Conservation (phyloP, 2,888 invertebrate species). For the Operophtera brumata region DNA sequence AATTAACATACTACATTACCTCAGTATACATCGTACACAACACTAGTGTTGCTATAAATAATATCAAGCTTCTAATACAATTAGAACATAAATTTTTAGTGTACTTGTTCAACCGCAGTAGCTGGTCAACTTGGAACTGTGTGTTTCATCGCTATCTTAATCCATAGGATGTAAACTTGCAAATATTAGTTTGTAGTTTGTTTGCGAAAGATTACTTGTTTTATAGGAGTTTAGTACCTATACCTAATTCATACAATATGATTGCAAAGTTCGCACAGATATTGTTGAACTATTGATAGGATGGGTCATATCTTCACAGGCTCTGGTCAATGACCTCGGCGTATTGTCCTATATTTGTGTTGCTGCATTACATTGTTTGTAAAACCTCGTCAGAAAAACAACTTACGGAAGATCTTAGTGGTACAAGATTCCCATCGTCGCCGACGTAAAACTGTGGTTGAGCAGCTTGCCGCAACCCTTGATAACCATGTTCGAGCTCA, state of each 20-base stretch:
- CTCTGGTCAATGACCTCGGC: constrained; percentile 17
- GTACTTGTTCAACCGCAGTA: constrained; percentile 8
- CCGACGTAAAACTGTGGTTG: constrained; percentile 87
- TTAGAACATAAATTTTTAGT: constrained; percentile 34
- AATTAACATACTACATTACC: constrained; percentile 69
- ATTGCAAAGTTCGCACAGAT: not conserved
- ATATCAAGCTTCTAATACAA: constrained; percentile 38
- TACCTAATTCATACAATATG: no score
- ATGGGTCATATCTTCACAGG: constrained; percentile 12
- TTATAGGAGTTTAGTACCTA: constrained; percentile 8
- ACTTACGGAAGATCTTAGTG: constrained; percentile 82
- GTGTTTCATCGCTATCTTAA: constrained; percentile 16
- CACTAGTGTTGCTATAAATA: constrained; percentile 57
- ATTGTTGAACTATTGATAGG: constrained; percentile 1
- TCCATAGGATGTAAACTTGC: constrained; percentile 15
- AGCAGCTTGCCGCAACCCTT: constrained; percentile 88
- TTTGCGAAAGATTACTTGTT: constrained; percentile 19
- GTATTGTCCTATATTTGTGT: constrained; percentile 7
- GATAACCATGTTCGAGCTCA: constrained; percentile 95
- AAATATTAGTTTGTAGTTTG: constrained; percentile 24
- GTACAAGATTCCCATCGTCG: constrained; percentile 83
- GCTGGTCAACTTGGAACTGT: constrained; percentile 14
- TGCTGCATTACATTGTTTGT: not conserved
- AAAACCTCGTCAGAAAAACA: constrained; percentile 7
- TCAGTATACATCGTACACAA: constrained; percentile 70